These are phyloP conservation scores for Heliconius ismenius DNA, from an alignment of 2,888 invertebrate genomes.

Conservation along the genomic window DNA sequence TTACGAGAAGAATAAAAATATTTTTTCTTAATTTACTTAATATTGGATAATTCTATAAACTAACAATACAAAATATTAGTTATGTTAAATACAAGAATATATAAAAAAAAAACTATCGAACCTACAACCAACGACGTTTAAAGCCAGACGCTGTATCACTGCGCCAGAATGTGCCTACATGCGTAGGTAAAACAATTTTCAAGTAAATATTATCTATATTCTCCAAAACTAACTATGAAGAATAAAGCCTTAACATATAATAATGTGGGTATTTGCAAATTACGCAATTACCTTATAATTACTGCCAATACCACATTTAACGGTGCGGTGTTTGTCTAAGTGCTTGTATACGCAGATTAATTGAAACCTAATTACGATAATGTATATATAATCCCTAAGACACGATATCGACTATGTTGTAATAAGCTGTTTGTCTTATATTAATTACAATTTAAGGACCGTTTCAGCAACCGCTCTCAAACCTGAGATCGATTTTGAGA, in stretches of 20 bases:
- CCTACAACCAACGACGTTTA: no score
- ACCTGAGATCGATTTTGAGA: no score
- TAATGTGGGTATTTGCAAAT: conserved; percentile 13
- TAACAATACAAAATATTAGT: no score
- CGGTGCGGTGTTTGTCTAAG: conserved; percentile 26
- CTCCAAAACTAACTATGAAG: neutral
- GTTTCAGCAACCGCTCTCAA: no score
- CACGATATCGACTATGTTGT: neutral
- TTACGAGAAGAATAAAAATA: no score
- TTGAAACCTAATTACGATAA: conserved; percentile 35
- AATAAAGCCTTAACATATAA: neutral
- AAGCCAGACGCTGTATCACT: no score
- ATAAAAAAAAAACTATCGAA: no score
- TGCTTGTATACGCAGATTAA: conserved; percentile 30
- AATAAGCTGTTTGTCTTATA: neutral
- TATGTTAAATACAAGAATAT: no score
- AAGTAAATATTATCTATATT: neutral
- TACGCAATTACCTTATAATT: conserved; percentile 19
- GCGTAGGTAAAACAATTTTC: no score
- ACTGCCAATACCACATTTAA: conserved; percentile 16
- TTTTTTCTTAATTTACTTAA: no score
- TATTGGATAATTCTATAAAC: no score
- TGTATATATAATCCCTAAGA: conserved; percentile 21
- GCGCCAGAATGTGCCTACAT: no score
- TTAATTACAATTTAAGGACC: neutral